Evolutionary conservation across 2,797 vertebrate species (phyloP), one percentile per base, ranked within the genome.

Genomic region (Gymnothorax javanicus): DNA sequence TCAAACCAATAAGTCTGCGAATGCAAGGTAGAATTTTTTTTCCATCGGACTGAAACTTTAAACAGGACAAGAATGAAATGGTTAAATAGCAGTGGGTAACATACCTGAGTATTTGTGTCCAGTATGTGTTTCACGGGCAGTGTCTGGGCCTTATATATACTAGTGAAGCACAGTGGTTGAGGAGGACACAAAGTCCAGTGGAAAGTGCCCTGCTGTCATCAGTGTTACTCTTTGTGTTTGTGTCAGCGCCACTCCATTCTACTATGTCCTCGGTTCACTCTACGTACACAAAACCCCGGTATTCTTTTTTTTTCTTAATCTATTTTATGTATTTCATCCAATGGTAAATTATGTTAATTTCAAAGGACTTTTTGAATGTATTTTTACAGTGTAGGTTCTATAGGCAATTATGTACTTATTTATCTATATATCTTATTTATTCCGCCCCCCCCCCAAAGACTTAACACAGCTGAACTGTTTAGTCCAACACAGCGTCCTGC

Each of bases 131-230:
- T 67, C 20, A 23, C 23, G 7, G 60, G 60, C 60, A 5, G 60
- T 13, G 58, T 59, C 60, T 0, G 60, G 60, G 62, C 62, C 62
- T 67, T 67, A 67, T 23, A 67, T 67, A 67, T n/a, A 67, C 62
- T 23, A 8, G n/a, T 5, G 62, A 23, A n/a, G 20, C 62, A 12
- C 17, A 4, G 20, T 67, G 20, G 62, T 23, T n/a, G 62, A 67
- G 1, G 62, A 67, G 23, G 27, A 9, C 25, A 67, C 23, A 84
- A 33, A 60, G 62, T 62, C 59, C 83, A 64, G 56, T 50, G 83
- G 62, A 62, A 59, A 84, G 83, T 84, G 83, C 62, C 59, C 33
- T 27, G 27, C 83, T 84, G 77, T 91, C 82, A 67, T 15, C 62
- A n/a, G 62, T 23, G 5, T 43, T 43, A 43, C 62, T 67, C 20